These are phyloP conservation scores for Sapayoa aenigma DNA, from an alignment of 2,113 vertebrate species.

Conservation along the genomic window DNA sequence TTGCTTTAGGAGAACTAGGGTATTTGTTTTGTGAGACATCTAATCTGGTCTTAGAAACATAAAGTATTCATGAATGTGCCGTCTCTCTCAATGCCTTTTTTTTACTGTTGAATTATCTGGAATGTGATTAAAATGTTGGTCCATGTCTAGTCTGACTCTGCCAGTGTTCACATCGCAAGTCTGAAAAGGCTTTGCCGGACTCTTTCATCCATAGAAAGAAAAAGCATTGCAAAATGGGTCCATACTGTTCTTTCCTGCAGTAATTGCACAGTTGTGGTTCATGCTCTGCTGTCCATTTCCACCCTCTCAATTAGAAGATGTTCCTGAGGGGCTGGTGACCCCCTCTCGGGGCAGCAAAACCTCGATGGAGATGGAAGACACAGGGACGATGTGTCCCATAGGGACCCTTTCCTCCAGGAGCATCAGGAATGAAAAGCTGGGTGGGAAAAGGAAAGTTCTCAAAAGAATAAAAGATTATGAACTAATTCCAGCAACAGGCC, in stretches of 20 bases:
- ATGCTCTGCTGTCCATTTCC: background rate
- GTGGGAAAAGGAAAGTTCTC: background rate
- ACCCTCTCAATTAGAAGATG: background rate
- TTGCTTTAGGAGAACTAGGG: rapidly evolving
- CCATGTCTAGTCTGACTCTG: background rate
- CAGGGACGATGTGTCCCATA: rapidly evolving
- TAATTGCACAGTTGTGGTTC: background rate
- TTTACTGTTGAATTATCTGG: background rate
- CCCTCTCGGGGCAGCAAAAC: background rate
- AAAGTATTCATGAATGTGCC: background rate
- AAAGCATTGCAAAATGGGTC: background rate
- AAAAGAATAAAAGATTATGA: background rate
- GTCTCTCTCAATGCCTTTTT: background rate
- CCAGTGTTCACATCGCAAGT: rapidly evolving
- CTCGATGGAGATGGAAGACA: rapidly evolving
- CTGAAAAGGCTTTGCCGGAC: background rate
- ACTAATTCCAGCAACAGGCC: background rate
- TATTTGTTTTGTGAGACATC: background rate
- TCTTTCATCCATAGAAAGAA: background rate
- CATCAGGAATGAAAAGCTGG: background rate
- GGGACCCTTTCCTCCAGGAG: background rate
- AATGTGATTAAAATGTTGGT: background rate
- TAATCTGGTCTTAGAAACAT: background rate
- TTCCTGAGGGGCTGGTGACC: background rate
- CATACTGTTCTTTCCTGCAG: background rate